Evolutionary conservation across 2,797 vertebrate species (phyloP).

Genomic region (Periparus ater): DNA sequence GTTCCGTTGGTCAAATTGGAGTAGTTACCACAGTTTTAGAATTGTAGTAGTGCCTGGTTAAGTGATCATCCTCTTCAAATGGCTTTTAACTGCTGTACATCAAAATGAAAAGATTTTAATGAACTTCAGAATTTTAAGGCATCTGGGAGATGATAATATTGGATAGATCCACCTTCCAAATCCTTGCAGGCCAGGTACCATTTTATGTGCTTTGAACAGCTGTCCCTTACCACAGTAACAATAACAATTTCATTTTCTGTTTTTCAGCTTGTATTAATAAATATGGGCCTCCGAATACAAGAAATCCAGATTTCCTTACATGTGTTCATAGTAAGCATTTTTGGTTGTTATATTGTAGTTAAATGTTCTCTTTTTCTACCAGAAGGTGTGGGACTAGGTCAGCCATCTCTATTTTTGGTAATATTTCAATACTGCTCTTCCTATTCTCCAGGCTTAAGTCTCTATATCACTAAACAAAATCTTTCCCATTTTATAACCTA

Average conservation of each 20-base stretch:
- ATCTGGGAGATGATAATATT: not conserved
- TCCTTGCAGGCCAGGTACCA: not conserved
- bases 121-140: not conserved
- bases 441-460: not conserved
- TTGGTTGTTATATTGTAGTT: not conserved
- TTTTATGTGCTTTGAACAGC: not conserved
- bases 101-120: not conserved
- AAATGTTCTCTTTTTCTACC: not conserved
- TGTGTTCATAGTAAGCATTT: conserved; percentile 93
- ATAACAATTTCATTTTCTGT: conserved; percentile 43
- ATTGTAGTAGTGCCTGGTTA: not conserved
- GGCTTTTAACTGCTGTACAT: not conserved
- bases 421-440: not conserved
- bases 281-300: conserved; percentile 83
- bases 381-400: not conserved
- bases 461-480: not conserved
- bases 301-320: conserved; percentile 85
- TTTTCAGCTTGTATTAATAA: conserved; percentile 84
- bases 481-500: not conserved
- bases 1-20: not conserved
- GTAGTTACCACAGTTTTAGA: not conserved
- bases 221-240: not conserved
- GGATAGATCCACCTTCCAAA: not conserved
- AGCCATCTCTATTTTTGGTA: not conserved
- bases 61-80: not conserved